phyloP scores from a whole-genome alignment of 2,113 vertebrate species.

The Otus sunia region DNA sequence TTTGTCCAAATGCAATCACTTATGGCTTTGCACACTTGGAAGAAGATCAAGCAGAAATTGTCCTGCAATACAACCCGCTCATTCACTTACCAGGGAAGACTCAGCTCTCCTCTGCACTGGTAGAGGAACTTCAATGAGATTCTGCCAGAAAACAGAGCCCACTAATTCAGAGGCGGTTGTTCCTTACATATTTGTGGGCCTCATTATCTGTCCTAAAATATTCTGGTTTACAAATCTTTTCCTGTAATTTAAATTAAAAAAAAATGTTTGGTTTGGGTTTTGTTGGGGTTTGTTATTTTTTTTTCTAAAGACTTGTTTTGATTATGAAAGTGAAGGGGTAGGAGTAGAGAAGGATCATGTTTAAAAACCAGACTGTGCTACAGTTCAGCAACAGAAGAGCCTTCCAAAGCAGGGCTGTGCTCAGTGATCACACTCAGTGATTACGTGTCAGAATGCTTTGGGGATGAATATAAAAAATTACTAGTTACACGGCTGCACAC shows the following conservation, averaged over 20 bases:
- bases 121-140: background rate
- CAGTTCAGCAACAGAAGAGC: background rate
- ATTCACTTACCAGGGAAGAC: background rate
- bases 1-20: conserved; percentile 2
- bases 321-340: conserved; percentile 12
- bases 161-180: background rate
- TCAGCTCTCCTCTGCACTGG: background rate
- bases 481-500: background rate
- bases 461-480: background rate
- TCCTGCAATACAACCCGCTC: background rate
- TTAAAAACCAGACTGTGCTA: conserved; percentile 3
- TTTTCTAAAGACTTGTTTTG: background rate
- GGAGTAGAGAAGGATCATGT: background rate
- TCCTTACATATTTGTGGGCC: background rate
- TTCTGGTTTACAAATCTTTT: background rate
- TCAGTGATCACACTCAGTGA: background rate
- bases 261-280: background rate
- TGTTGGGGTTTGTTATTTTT: background rate
- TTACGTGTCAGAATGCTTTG: conserved; percentile 1
- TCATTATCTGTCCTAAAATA: conserved; percentile 3
- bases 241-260: background rate
- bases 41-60: background rate
- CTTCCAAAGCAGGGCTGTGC: background rate
- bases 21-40: background rate
- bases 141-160: background rate